Base-by-base conservation (phyloP, 2,113 vertebrate species). In the Lathamus discolor region DNA sequence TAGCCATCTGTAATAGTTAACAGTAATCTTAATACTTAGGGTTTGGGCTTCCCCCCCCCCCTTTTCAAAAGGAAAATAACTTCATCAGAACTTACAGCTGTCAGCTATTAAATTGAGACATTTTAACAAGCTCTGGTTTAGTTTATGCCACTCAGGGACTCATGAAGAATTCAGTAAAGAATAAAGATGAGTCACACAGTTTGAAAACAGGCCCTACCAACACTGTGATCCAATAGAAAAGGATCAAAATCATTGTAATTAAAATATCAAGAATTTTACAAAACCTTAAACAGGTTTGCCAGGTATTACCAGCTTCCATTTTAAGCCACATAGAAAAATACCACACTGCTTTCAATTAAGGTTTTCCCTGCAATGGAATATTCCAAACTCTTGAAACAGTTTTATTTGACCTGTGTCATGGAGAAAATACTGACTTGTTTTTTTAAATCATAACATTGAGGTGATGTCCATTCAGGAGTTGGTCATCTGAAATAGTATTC, bases 151-250 rank as follows among this genome's bases (percentile, higher is more conserved):
- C 23, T 77, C 64, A 70, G 67, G 43, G 48, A 75, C 35, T 83
- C 29, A 39, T 3, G 12, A 96, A 91, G 61, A 94, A 91, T 54
- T 78, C 75, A 81, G 49, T 61, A 49, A 91, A 87, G 63, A 94
- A 86, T 74, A 83, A 94, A 83, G 54, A 81, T 90, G 3, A 92
- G 54, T 86, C 82, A 67, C n/a, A 85, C 1, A 33, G 67, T 88
- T 77, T 93, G 93, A 97, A 88, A 96, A 86, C 68, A 86, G 59
- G 54, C 37, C 84, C 35, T 90, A 67, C 17, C 35, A 87, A 76
- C 43, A 67, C n/a, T 33, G 33, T 33, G 49, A 83, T 83, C 31
- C 64, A 63, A 83, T 46, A 74, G 25, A 88, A 31, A 41, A 4
- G 3, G 8, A 91, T 80, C 25, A 85, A 87, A 94, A 51, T 10